A percentile compares a stretch with the other conserved stretches of the same genome.
phyloP scores from a whole-genome alignment of 2,888 invertebrate species.

The Polylopha cassiicola region DNA sequence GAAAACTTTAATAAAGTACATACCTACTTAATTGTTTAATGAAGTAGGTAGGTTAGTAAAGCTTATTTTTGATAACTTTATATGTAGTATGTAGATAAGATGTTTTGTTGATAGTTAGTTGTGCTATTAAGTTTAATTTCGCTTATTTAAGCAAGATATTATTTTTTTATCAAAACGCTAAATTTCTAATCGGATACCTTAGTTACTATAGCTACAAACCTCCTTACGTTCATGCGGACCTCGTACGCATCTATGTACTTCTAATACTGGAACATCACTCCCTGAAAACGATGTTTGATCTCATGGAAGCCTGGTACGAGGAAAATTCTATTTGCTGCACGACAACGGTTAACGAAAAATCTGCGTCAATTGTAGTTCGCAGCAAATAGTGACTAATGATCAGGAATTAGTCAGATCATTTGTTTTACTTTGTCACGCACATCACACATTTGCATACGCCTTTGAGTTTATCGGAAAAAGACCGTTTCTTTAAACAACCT shows the following conservation, averaged over 20 bases:
- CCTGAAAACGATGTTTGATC: conserved; percentile 8
- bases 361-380: conserved; percentile 1
- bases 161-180: too few species aligned
- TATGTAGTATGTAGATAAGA: too few species aligned
- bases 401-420: conserved; percentile 46
- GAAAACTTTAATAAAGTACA: too few species aligned
- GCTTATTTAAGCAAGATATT: too few species aligned
- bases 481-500: background rate
- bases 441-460: conserved; percentile 36
- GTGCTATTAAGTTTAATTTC: too few species aligned
- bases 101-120: too few species aligned
- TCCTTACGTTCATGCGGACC: conserved; percentile 15
- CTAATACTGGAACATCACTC: conserved; percentile 15
- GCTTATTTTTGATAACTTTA: too few species aligned
- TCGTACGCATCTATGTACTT: conserved; percentile 18
- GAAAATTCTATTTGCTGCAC: too few species aligned
- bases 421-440: conserved; percentile 49
- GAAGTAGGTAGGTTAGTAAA: too few species aligned
- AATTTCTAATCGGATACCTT: conserved; percentile 3
- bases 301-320: conserved; percentile 16
- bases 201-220: conserved; percentile 1
- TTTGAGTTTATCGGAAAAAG: conserved; percentile 13
- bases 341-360: conserved; percentile 1
- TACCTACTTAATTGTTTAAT: too few species aligned
- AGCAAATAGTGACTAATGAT: conserved; percentile 53